Conservation (phyloP, 2,797 vertebrate genomes). For the Serranus cabrilla region DNA sequence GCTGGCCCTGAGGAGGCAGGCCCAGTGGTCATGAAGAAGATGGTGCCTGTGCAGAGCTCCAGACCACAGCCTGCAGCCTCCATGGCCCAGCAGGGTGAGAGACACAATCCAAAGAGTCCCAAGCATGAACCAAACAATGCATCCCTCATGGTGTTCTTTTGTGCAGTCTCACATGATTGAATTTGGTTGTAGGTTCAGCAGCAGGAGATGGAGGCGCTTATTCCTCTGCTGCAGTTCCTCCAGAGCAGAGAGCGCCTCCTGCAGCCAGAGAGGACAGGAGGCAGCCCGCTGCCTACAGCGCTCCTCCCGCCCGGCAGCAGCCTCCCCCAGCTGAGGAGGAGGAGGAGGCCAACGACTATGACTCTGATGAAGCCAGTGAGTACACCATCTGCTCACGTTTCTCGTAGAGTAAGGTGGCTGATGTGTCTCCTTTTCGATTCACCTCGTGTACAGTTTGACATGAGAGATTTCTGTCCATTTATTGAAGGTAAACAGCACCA, state of each 20-base stretch:
- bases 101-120: background rate
- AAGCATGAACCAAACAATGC: conserved; percentile 9
- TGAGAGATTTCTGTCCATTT: conserved; percentile 13
- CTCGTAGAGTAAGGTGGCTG: conserved; percentile 29
- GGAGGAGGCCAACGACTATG: conserved; percentile 95
- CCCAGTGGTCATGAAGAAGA: conserved; percentile 87
- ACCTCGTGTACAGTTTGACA: conserved; percentile 31
- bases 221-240: conserved; percentile 55
- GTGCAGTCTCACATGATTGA: conserved; percentile 31
- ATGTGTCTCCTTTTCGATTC: conserved; percentile 40
- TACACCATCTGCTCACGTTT: conserved; percentile 58
- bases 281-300: conserved; percentile 77
- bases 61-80: conserved; percentile 72
- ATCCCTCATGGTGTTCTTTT: conserved; percentile 9
- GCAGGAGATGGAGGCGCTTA: conserved; percentile 73
- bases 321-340: conserved; percentile 87
- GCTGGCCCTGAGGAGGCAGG: conserved; percentile 77
- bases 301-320: conserved; percentile 75
- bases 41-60: conserved; percentile 86
- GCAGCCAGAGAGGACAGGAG: conserved; percentile 87
- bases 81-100: conserved; percentile 87
- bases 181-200: conserved; percentile 60
- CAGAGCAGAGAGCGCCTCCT: conserved; percentile 79
- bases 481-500: conserved; percentile 38
- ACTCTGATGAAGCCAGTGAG: conserved; percentile 97